These are phyloP conservation scores for Brachystomella parvula DNA, from an alignment of 1,140 invertebrate species.

Conservation along the genomic window DNA sequence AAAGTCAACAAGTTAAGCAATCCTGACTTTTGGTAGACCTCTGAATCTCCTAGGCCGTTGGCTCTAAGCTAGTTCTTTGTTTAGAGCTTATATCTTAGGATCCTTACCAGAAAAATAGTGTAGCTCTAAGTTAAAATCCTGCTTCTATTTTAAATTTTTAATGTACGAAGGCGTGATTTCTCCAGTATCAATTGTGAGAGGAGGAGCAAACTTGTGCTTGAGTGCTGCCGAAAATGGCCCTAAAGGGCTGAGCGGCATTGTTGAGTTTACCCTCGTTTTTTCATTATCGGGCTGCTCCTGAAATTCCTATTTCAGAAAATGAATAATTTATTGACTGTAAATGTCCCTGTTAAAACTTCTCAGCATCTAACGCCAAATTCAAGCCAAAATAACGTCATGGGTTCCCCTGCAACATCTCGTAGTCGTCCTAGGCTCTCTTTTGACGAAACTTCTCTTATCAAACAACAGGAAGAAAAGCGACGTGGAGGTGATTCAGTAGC, in stretches of 20 bases:
- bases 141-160: neutral
- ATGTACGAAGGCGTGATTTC: too few species aligned
- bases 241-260: too few species aligned
- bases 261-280: too few species aligned
- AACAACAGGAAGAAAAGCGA: conserved; percentile 17
- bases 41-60: neutral
- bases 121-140: neutral
- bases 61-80: too few species aligned
- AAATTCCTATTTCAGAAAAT: neutral
- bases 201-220: neutral
- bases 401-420: conserved; percentile 11
- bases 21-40: neutral
- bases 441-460: conserved; percentile 26
- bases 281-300: neutral
- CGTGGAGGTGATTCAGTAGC: neutral
- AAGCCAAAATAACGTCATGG: neutral
- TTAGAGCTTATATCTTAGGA: too few species aligned
- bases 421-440: conserved; percentile 29
- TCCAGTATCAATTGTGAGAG: neutral
- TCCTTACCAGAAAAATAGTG: neutral
- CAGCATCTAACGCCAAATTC: neutral
- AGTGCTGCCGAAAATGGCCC: neutral
- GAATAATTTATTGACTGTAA: neutral
- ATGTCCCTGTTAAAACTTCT: neutral
- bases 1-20: conserved; percentile 2